Percentiles rank a stretch among this genome's conserved stretches.
Conservation (phyloP, 2,113 vertebrate species). For the Nannobrachium achirus region DNA sequence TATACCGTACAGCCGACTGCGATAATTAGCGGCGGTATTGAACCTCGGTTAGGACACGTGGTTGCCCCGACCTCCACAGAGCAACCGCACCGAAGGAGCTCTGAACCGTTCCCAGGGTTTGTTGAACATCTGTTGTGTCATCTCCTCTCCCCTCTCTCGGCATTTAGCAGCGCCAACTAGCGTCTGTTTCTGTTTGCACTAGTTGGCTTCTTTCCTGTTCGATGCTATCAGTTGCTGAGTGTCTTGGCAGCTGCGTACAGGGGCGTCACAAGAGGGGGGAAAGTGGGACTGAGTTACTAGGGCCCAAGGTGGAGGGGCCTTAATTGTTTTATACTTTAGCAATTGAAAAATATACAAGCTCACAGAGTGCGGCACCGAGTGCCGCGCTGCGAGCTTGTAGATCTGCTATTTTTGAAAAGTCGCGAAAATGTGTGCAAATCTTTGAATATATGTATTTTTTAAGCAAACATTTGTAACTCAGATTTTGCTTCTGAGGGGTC, state of each 20-base stretch:
- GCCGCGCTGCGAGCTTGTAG: too few species aligned
- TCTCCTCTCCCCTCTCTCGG: slow-evolving; percentile 50
- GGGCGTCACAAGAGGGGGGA: too few species aligned
- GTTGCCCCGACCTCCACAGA: slow-evolving; percentile 46
- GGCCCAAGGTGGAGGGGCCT: too few species aligned
- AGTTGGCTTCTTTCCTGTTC: slow-evolving; percentile 73
- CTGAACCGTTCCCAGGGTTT: slow-evolving; percentile 53
- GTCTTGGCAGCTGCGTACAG: slow-evolving; percentile 65
- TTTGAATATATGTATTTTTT: too few species aligned
- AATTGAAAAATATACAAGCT: too few species aligned
- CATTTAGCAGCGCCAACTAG: slow-evolving; percentile 54
- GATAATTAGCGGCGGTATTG: slow-evolving; percentile 56
- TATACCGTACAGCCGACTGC: slow-evolving; percentile 14
- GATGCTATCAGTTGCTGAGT: slow-evolving; percentile 77
- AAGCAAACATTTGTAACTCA: too few species aligned
- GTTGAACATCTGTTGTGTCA: slow-evolving; percentile 57
- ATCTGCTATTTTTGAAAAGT: too few species aligned
- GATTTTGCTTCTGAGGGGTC: too few species aligned
- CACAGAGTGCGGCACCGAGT: too few species aligned
- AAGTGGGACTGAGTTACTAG: too few species aligned
- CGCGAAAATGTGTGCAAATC: too few species aligned
- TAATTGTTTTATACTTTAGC: too few species aligned
- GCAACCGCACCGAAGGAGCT: slow-evolving; percentile 45
- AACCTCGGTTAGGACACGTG: slow-evolving; percentile 29
- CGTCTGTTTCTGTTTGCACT: slow-evolving; percentile 51